Evolutionary conservation across 1,140 invertebrate genomes (phyloP).

Genomic region (Aleiodes sp.): DNA sequence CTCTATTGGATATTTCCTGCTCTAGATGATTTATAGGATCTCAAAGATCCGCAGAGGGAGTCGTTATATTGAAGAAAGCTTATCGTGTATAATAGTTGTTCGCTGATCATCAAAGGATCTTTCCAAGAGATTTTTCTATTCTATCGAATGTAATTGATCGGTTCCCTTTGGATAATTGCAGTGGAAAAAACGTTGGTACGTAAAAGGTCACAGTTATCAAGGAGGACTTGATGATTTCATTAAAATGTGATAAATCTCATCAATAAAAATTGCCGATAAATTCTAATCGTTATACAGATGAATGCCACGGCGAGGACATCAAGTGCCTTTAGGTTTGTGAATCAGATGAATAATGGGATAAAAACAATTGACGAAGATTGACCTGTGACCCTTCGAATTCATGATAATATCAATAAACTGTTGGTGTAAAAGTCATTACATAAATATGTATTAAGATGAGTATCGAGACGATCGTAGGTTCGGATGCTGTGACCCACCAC

Average conservation of each 20-base stretch:
- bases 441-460: neutral
- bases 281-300: neutral
- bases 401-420: neutral
- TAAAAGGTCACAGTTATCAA: too few relatives aligned
- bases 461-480: neutral
- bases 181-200: too few relatives aligned
- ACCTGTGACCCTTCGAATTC: neutral
- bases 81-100: too few relatives aligned
- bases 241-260: neutral
- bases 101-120: too few relatives aligned
- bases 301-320: neutral
- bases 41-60: too few relatives aligned
- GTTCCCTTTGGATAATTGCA: too few relatives aligned
- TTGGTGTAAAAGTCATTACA: too few relatives aligned
- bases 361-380: neutral
- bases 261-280: neutral
- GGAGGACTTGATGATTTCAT: neutral
- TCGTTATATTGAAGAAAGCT: too few relatives aligned
- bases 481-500: neutral
- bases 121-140: too few relatives aligned
- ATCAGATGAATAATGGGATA: conserved; percentile 7
- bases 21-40: too few relatives aligned
- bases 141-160: too few relatives aligned
- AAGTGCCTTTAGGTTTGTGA: neutral
- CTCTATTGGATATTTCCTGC: too few relatives aligned